Base-by-base conservation (phyloP, 1,140 invertebrate genomes). In the Ganaspis sp. region DNA sequence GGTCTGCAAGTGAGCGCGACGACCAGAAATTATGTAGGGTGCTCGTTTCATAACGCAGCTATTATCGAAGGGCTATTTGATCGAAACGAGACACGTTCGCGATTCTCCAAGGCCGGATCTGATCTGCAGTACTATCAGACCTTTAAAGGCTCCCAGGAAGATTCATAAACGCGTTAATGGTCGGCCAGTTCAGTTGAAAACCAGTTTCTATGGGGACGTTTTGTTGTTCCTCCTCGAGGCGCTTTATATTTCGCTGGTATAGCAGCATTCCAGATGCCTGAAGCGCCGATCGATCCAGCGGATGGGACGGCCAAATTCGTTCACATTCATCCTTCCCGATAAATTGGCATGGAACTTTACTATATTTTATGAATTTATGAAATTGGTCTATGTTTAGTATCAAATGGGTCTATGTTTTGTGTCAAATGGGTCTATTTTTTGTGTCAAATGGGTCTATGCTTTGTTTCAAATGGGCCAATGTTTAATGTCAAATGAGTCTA, bases 181-280 rank as follows among this genome's bases (percentile, higher is more conserved):
- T 64, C 58, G 58, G 58, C 12, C 26, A 26, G 23, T 64, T n/a
- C 58, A 64, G 58, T 26, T 64, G 23, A 64, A 64, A 64, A 64
- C 58, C 58, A 64, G 58, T 64, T 64, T 64, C 58, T 64, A 64
- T 64, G 58, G 58, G 58, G 58, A 64, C 58, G 58, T 64, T 64
- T 64, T 64, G 58, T 64, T 64, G 58, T 64, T 34, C 58, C 58
- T 64, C 58, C 58, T 64, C 54, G 54, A 64, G 54, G 54, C 54
- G 21, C 54, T 64, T 64, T 64, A 64, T 64, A 64, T 64, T 64
- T 64, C 54, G 54, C 54, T 64, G 12, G 58, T 64, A 64, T 64
- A 64, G 23, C 58, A 29, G 58, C 58, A 64, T 64, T 64, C 58
- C 58, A 64, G 58, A 64, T 64, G 58, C 58, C 58, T 21, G 58